phyloP scores from a whole-genome alignment of 2,113 vertebrate species.

The Protobothrops mucrosquamatus region DNA sequence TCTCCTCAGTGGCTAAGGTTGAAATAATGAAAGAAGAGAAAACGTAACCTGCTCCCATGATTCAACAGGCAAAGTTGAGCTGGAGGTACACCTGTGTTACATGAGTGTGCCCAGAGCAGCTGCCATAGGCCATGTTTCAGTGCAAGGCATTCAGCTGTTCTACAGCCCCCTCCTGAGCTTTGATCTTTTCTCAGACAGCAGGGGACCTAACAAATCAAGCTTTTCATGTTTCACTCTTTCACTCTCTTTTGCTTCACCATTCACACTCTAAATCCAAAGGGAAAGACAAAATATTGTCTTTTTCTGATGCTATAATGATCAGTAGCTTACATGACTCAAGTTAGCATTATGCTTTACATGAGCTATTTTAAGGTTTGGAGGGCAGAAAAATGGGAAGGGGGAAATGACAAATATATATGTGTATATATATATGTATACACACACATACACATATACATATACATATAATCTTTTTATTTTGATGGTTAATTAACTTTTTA shows the following conservation, averaged over 20 bases:
- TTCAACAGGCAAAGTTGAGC: slow-evolving; percentile 73
- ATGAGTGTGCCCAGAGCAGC: slow-evolving; percentile 73
- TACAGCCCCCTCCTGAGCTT: slow-evolving; percentile 89
- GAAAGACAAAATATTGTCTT: slow-evolving; percentile 78
- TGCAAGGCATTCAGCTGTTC: slow-evolving; percentile 73
- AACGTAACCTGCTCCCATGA: slow-evolving; percentile 72
- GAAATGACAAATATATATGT: not conserved
- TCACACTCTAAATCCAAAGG: slow-evolving; percentile 75
- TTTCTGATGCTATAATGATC: slow-evolving; percentile 80
- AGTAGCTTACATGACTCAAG: slow-evolving; percentile 62
- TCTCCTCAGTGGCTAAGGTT: slow-evolving; percentile 86
- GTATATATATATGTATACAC: too few relatives aligned
- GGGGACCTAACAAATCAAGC: slow-evolving; percentile 91
- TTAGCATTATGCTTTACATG: slow-evolving; percentile 59
- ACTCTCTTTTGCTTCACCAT: slow-evolving; percentile 75
- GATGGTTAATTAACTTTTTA: slow-evolving; percentile 41
- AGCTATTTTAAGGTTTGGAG: slow-evolving; percentile 50
- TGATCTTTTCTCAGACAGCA: slow-evolving; percentile 91
- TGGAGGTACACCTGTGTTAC: slow-evolving; percentile 76
- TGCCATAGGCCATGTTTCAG: slow-evolving; percentile 79
- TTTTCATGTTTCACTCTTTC: slow-evolving; percentile 90
- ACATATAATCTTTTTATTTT: slow-evolving; percentile 48
- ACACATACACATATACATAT: too few relatives aligned
- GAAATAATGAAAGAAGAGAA: slow-evolving; percentile 85
- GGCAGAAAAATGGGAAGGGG: not conserved